These are phyloP conservation scores for Exephanes ischioxanthus DNA, from an alignment of 2,888 invertebrate genomes.

Conservation along the genomic window DNA sequence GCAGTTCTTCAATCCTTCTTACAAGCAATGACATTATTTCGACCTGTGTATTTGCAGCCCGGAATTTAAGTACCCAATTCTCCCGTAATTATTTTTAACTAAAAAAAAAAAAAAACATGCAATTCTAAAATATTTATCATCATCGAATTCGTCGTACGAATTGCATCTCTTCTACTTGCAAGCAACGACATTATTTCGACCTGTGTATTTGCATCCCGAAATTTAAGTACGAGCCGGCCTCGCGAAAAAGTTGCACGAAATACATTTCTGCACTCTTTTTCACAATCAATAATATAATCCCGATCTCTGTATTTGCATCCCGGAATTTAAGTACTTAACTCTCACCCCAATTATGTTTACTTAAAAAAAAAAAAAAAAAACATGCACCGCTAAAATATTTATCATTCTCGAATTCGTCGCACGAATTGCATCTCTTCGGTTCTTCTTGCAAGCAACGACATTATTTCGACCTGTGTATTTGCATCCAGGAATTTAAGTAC, in stretches of 20 bases:
- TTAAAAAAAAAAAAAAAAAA: no score
- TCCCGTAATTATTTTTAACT: neutral
- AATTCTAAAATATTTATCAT: neutral
- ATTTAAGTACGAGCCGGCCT: neutral
- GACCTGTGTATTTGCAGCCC: no score
- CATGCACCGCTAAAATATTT: neutral
- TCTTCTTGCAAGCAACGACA: neutral
- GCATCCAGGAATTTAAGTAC: neutral
- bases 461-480: neutral
- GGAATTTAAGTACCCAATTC: no score
- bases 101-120: no score
- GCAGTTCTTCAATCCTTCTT: no score
- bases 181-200: neutral
- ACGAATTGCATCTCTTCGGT: neutral
- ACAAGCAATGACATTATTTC: no score
- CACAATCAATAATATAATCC: neutral
- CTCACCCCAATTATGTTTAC: no score
- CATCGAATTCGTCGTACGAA: no score
- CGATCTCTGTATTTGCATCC: neutral
- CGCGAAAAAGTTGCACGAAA: conserved; percentile 17
- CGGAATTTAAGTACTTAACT: neutral
- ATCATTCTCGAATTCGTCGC: neutral
- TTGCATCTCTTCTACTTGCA: no score
- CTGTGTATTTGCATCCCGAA: neutral
- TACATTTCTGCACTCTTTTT: no score